Evolutionary conservation across 2,797 vertebrate genomes (phyloP), one percentile per base, ranked within the genome.

Genomic region (Cynopterus sphinx): DNA sequence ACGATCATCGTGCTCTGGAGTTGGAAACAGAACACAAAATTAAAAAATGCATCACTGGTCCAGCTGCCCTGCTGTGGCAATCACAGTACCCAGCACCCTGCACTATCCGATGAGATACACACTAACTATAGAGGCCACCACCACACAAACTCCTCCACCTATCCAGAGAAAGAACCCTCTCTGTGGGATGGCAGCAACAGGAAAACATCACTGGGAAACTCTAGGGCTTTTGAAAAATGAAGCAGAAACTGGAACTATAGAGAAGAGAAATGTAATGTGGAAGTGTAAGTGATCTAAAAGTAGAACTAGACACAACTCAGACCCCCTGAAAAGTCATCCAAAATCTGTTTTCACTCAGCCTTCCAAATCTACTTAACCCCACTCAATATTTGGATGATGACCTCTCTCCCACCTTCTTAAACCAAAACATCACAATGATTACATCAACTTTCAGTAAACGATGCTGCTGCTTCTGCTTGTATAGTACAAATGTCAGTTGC

Each of bases 1-100:
- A 8, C 99, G 98, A 71, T 99, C 99, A 97, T 99, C 99, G 12
- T 99, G 99, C 74, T 99, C 99, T 99, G 90, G 15, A 71, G 13
- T 65, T 71, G 51, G 41, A 22, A 55, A 97, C 10, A 79, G n/a
- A 31, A 92, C 16, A 67, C 39, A 41, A 39, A 39, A 26, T 92
- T 16, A 90, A 73, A 70, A 87, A n/a, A n/a, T 13, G 53, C 0
- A 19, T 39, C 36, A 43, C 19, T 57, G 31, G n/a, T 21, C 24
- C 21, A 36, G 39, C 36, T 51, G 28, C 24, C 15, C 59, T 12
- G 67, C 65, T 31, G 39, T 36, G 39, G 61, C 15, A 49, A n/a
- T 22, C 26, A 19, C 46, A 49, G 36, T 22, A 75, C 28, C 46
- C 55, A 51, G 63, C 41, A 83, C 9, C 28, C 28, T 77, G 39